Percentiles rank a stretch among this genome's conserved stretches.
Evolutionary conservation across 2,888 invertebrate genomes (phyloP).

Genomic region (Zygogramma bicolorata): DNA sequence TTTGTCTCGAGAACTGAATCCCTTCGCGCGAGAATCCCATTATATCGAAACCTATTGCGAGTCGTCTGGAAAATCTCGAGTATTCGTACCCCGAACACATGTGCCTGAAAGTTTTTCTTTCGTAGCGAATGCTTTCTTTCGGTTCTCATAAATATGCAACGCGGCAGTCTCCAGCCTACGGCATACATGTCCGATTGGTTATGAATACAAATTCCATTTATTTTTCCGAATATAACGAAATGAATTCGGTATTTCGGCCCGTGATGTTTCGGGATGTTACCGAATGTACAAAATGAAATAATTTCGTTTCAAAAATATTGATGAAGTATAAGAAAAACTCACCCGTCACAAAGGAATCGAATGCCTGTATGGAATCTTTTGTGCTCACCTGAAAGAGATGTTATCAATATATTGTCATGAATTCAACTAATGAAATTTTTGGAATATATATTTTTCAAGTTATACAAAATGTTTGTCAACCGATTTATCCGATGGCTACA

Average conservation of each 20-base stretch:
- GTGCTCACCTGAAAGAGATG: neutral
- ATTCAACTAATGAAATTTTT: no score
- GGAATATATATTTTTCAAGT: no score
- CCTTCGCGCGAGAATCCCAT: neutral
- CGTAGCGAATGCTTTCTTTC: neutral
- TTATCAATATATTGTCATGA: neutral
- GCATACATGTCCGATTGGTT: neutral
- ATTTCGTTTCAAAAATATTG: no score
- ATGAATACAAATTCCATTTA: neutral
- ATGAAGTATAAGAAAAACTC: neutral
- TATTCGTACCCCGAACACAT: conserved; percentile 4
- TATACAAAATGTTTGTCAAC: no score
- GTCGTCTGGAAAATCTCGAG: neutral
- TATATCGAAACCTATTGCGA: neutral
- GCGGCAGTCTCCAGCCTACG: neutral
- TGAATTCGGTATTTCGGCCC: neutral
- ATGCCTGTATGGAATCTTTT: neutral
- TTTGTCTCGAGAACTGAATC: neutral
- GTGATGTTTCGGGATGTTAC: neutral
- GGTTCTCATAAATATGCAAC: neutral
- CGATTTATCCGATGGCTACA: no score
- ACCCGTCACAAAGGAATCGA: neutral
- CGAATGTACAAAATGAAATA: no score
- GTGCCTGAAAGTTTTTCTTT: neutral
- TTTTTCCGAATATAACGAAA: neutral